Evolutionary conservation across 2,797 vertebrate species (phyloP), one percentile per base, ranked within the genome.

Genomic region (Manis crassicaudata): DNA sequence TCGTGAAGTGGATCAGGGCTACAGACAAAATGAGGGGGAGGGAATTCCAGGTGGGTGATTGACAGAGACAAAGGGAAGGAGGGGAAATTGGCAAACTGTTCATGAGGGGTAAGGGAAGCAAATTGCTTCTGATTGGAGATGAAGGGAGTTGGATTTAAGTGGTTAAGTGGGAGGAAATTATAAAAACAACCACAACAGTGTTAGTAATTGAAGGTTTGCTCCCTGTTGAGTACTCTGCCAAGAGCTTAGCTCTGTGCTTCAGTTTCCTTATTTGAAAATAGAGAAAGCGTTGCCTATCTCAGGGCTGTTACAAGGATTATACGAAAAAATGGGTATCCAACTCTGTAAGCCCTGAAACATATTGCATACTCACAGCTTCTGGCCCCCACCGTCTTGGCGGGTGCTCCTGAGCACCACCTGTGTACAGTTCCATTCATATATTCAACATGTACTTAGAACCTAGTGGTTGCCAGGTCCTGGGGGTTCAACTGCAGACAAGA

Each of bases 211-310:
- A 84, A 62, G 72, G 6, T 62, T 60, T 84, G 60, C 40, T n/a
- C 29, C 6, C 3, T n/a, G 35, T 62, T 40, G 63, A 54, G 27
- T 52, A 27, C 40, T 63, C 40, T 20, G 63, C 56, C 27, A 32
- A 60, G 37, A 5, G 7, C 11, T 56, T 67, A 76, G 18, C 60
- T 76, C 93, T 60, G 43, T 63, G 54, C 21, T 23, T 63, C 52
- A 54, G 63, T 63, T 76, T 85, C 37, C 63, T 86, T 29, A 29
- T 85, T 43, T 63, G 65, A 56, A 79, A 79, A n/a, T 35, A 72
- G 35, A 40, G 27, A 18, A 46, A 56, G 27, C 4, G 37, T 25
- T 68, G 32, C 40, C 62, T 92, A 35, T 58, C 32, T 79, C 76
- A 16, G 40, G 40, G 37, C 37, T 50, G 17, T 68, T 21, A 58